phyloP scores from a whole-genome alignment of 2,888 invertebrate species.

The Dorcus hopei region DNA sequence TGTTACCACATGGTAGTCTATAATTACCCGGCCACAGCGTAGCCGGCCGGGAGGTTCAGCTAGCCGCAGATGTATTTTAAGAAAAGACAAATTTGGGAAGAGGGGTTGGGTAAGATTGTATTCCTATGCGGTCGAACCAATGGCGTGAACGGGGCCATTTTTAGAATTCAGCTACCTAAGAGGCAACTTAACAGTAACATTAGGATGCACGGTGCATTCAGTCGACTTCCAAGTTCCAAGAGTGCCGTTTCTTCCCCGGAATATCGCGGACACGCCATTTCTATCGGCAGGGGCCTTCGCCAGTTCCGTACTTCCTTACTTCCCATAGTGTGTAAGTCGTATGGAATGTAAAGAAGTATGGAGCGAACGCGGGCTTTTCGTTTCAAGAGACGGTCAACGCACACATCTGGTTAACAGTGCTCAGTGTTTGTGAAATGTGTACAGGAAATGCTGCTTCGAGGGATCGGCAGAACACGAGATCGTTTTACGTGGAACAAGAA shows the following conservation, averaged over 20 bases:
- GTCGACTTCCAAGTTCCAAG: constrained; percentile 6
- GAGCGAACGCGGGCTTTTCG: constrained; percentile 56
- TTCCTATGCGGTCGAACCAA: constrained; percentile 42
- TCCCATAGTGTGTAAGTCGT: constrained; percentile 83
- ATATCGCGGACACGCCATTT: not conserved
- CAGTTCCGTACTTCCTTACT: constrained; percentile 94
- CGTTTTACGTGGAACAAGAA: too few relatives aligned
- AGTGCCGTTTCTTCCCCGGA: constrained; percentile 1
- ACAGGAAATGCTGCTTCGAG: constrained; percentile 8
- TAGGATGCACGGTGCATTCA: constrained; percentile 35
- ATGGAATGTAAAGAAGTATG: constrained; percentile 99
- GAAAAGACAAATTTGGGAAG: constrained; percentile 80
- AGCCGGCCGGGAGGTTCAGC: constrained; percentile 33
- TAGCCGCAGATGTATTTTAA: constrained; percentile 65
- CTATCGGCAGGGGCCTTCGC: constrained; percentile 34
- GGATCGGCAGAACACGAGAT: not conserved
- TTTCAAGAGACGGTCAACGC: not conserved
- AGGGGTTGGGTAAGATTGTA: constrained; percentile 41
- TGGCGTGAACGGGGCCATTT: constrained; percentile 49
- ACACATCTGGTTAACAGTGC: constrained; percentile 20
- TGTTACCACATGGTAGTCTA: constrained; percentile 29
- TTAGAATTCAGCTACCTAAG: constrained; percentile 46
- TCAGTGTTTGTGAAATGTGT: constrained; percentile 11
- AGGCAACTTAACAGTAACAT: constrained; percentile 38
- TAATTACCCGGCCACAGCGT: constrained; percentile 32